Percentiles rank a stretch among this genome's conserved stretches.
phyloP scores from a whole-genome alignment of 2,797 vertebrate species.

The Ataeniobius toweri region DNA sequence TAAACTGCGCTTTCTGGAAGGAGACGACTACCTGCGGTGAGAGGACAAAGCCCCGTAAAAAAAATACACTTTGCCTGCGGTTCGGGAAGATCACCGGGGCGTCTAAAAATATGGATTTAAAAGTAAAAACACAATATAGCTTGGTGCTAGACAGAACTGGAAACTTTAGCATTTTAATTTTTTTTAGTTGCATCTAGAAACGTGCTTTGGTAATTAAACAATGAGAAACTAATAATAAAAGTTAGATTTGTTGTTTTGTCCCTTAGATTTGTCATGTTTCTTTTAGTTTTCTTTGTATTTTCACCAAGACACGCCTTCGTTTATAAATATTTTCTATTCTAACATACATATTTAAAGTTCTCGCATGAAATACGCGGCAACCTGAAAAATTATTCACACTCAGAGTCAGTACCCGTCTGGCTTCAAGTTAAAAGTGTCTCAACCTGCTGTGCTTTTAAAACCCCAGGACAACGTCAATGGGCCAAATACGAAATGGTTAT shows the following conservation, averaged over 20 bases:
- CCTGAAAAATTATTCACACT: constrained; percentile 16
- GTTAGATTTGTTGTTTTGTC: constrained; percentile 10
- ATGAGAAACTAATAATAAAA: constrained; percentile 24
- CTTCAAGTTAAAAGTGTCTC: constrained; percentile 45
- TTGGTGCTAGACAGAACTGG: constrained; percentile 78
- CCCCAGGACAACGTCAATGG: constrained; percentile 55
- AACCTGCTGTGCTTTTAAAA: constrained; percentile 71
- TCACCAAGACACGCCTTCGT: not conserved
- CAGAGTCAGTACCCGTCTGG: constrained; percentile 27
- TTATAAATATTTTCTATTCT: constrained; percentile 18
- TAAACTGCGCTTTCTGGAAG: constrained; percentile 64
- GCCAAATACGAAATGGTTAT: constrained; percentile 69
- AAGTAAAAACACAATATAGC: constrained; percentile 81
- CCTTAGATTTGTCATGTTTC: not conserved
- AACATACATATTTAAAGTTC: constrained; percentile 1
- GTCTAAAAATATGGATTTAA: constrained; percentile 35
- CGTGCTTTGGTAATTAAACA: constrained; percentile 36
- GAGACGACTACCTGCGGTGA: constrained; percentile 83
- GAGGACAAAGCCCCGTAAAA: constrained; percentile 65
- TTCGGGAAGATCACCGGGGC: constrained; percentile 53
- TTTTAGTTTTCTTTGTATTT: constrained; percentile 11
- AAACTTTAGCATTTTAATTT: constrained; percentile 77
- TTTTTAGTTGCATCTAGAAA: constrained; percentile 74
- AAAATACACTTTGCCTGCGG: constrained; percentile 57
- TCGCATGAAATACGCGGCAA: not conserved